Conservation (phyloP, 2,113 vertebrate species). For the Vulpes vulpes region DNA sequence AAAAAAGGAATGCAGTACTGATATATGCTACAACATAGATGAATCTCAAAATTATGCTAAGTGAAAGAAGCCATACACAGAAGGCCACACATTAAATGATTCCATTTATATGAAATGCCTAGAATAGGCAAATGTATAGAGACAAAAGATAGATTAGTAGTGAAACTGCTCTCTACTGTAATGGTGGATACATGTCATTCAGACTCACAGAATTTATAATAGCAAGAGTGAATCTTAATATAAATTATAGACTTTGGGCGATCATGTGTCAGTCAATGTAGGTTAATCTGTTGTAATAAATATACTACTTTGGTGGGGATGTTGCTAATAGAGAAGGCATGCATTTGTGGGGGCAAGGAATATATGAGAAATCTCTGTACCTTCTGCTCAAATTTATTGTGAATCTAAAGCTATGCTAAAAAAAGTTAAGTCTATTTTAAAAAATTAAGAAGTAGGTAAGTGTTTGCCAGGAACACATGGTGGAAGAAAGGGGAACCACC, state of each 20-base stretch:
- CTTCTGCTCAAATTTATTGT: not conserved
- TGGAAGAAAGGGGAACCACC: not conserved
- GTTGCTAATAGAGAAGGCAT: not conserved
- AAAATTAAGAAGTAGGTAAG: not conserved
- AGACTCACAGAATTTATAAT: not conserved
- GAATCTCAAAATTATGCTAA: not conserved
- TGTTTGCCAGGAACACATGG: not conserved
- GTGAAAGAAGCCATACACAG: not conserved
- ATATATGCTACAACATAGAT: not conserved
- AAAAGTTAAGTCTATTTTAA: not conserved
- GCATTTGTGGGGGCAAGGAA: not conserved
- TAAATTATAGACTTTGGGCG: not conserved
- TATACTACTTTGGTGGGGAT: not conserved
- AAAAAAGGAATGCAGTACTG: not conserved
- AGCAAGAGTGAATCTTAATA: not conserved
- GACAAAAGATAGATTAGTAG: not conserved
- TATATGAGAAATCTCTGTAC: not conserved
- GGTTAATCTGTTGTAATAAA: not conserved
- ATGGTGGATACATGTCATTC: not conserved
- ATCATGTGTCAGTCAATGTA: not conserved
- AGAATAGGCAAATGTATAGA: not conserved
- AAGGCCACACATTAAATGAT: not conserved
- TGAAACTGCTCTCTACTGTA: not conserved
- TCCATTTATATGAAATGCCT: not conserved
- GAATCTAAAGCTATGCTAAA: not conserved